Percentiles rank a stretch among this genome's conserved stretches.
Conservation (phyloP, 92 coral and sea anemone genomes). For the Porites cylindrica region DNA sequence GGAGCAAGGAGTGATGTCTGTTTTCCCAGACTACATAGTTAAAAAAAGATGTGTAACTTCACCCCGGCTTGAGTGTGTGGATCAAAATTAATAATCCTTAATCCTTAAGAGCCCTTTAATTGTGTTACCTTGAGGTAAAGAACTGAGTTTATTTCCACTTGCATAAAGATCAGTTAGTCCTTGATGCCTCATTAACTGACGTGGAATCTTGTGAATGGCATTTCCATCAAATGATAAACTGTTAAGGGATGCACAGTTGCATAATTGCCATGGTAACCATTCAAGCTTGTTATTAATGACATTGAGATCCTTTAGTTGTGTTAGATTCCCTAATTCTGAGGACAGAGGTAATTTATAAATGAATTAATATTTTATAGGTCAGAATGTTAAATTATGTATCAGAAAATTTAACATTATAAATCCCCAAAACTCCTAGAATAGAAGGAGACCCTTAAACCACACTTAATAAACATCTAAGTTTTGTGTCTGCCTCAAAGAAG, state of each 20-base stretch:
- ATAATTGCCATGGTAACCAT: slow-evolving; percentile 73
- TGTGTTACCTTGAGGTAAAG: slow-evolving; percentile 69
- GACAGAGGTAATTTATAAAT: background rate
- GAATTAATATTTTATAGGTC: too few species aligned
- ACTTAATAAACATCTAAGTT: too few species aligned
- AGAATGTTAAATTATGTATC: too few species aligned
- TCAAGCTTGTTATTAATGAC: slow-evolving; percentile 70
- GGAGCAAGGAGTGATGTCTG: too few species aligned
- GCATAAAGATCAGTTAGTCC: slow-evolving; percentile 64
- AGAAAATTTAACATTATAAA: too few species aligned
- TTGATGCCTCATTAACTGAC: slow-evolving; percentile 45
- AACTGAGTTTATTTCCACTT: slow-evolving; percentile 57
- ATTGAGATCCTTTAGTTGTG: slow-evolving; percentile 69
- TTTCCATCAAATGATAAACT: slow-evolving; percentile 71
- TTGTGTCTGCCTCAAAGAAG: too few species aligned
- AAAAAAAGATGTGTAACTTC: too few species aligned
- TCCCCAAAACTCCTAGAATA: too few species aligned
- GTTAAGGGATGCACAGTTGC: slow-evolving; percentile 55
- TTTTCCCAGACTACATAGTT: too few species aligned
- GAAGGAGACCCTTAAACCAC: too few species aligned
- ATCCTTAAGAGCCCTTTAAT: background rate
- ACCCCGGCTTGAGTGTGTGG: too few species aligned
- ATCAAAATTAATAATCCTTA: too few species aligned
- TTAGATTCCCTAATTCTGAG: slow-evolving; percentile 67
- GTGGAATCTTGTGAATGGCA: slow-evolving; percentile 62